Percentiles rank a stretch among this genome's conserved stretches.
Evolutionary conservation across 2,888 invertebrate genomes (phyloP).

Genomic region (Drosophila birchii): DNA sequence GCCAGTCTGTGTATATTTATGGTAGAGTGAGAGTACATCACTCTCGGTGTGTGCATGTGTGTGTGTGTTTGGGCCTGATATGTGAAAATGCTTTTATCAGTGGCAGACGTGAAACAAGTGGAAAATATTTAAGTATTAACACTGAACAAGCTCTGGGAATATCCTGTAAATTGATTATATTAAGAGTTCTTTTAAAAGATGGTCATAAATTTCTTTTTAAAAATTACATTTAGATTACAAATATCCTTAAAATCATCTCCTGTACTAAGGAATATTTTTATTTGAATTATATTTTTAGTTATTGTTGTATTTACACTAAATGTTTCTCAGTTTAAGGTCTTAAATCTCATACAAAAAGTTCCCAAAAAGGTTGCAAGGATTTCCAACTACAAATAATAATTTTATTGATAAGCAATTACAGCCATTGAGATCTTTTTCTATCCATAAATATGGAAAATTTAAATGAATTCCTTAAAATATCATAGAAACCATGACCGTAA

Average conservation of each 20-base stretch:
- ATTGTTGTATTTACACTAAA: no score
- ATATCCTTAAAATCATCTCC: not conserved
- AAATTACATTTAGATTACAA: not conserved
- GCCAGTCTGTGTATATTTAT: conserved; percentile 31
- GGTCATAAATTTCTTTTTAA: not conserved
- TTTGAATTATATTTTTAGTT: no score
- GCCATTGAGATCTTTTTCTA: not conserved
- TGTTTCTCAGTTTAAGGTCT: no score
- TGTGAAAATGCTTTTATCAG: conserved; percentile 78
- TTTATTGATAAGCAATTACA: not conserved
- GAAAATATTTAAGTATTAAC: conserved; percentile 23
- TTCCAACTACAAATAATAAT: not conserved
- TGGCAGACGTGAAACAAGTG: conserved; percentile 65
- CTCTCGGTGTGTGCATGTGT: conserved; percentile 21
- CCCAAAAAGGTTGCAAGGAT: fast-evolving
- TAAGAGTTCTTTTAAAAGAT: not conserved
- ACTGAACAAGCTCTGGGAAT: conserved; percentile 2
- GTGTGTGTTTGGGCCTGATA: conserved; percentile 50
- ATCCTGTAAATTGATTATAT: conserved; percentile 24
- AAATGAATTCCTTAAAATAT: not conserved
- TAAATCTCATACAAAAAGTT: not conserved
- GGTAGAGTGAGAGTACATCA: conserved; percentile 33
- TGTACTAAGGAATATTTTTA: not conserved
- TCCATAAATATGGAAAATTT: not conserved
- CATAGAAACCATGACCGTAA: fast-evolving